Evolutionary conservation across 2,888 invertebrate genomes (phyloP), one percentile per base, ranked within the genome.

Genomic region (Gymnoscelis rufifasciata): DNA sequence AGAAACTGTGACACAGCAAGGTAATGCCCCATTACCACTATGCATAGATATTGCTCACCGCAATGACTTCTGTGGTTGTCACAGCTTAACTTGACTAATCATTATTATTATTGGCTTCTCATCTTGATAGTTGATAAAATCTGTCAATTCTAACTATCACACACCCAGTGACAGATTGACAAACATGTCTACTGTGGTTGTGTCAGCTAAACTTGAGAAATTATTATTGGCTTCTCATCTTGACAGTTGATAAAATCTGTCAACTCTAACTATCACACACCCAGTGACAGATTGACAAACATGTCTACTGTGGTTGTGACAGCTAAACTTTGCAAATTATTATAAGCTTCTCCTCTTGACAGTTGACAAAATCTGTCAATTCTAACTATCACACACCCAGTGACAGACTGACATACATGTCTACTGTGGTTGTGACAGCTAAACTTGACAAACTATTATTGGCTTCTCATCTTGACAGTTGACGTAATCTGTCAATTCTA

Each of bases 161-260:
- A 47, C 30, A 48, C 47, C 51, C 54, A 61, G 61, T 61, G 61
- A 58, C 58, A 57, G 50, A 52, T 24, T 37, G 7, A 19, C 19
- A 38, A 28, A 58, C 54, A 43, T 56, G 56, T 53, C 60, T 45
- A 51, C 54, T 63, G 54, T 50, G 48, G 24, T 33, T 45, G 33
- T 33, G 33, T 15, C 19, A 33, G 26, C 8, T 26, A 26, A 26
- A 7, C n/a, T 6, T 26, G 26, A 26, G 5, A 26, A 7, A 26
- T n/a, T n/a, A n/a, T n/a, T n/a, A n/a, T n/a, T n/a, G n/a, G n/a
- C n/a, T n/a, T 23, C 23, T 23, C 1, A 12, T 10, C 7, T 39
- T 14, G 11, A 7, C 2, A 43, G 38, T 29, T 35, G 40, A 37
- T 43, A 41, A 12, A 8, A 40, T 44, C 31, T 42, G 31, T 14